Base-by-base conservation (phyloP, 2,113 vertebrate species). In the Ophthalmolycus amberensis region DNA sequence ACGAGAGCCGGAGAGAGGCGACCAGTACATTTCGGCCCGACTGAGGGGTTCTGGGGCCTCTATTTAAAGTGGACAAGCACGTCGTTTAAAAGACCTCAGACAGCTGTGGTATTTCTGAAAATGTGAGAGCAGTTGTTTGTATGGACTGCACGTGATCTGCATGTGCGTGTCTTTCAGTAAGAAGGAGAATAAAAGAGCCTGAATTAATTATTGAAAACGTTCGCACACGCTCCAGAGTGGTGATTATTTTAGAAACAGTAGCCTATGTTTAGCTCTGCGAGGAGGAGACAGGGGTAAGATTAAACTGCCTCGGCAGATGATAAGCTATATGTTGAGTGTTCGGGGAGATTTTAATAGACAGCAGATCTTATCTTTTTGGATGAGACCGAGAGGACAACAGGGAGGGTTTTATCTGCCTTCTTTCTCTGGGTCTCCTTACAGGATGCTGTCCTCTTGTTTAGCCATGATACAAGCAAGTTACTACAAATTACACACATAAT, bases 131-230 rank as follows among this genome's bases (percentile, higher is more conserved):
- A 32, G 58, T 79, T 18, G 68, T 80, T 64, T 46, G 37, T 12
- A 32, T 40, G 62, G 37, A 56, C 2, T 16, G 27, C 88, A 85
- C 48, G 79, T 85, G 89, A 44, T 37, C 59, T 48, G 60, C 79
- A 42, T 46, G 82, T 85, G 85, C 32, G 9, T 7, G 25, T 71
- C 72, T 86, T 68, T 81, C 64, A 62, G 69, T 20, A 68, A 82
- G 27, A 63, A 11, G 66, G 38, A 68, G 27, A 77, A 78, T 34
- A 80, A 90, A 71, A 73, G 22, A 75, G 52, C 1, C n/a, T 58
- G 75, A 87, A 88, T 91, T 82, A 88, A 90, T 91, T 90, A 93
- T 91, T 90, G 70, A 91, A 85, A 6, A 74, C 15, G 66, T 77
- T 87, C 84, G 63, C 75, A 71, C 65, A 58, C 52, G 7, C 80